Base-by-base conservation (phyloP, 2,888 invertebrate genomes). In the Melieria crassipennis region DNA sequence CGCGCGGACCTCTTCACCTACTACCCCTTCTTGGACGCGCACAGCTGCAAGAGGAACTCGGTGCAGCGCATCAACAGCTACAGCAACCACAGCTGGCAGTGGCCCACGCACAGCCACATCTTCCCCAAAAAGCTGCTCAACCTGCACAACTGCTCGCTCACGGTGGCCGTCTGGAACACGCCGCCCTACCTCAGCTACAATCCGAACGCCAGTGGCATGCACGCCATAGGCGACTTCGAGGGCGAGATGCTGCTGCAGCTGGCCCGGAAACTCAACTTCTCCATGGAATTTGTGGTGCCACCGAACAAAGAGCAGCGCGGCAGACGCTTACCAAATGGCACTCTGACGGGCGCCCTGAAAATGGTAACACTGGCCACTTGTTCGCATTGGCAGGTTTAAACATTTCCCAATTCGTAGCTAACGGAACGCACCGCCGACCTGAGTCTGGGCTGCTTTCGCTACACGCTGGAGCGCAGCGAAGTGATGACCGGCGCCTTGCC, bases 371-470 rank as follows among this genome's bases (percentile, higher is more conserved):
- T 43, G 30, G 13, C 10, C 45, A 43, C 9, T 13, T 46, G 10
- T 47, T 46, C n/a, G 3, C 6, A 7, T 11, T 5, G 0, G 1
- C 13, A 55, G 55, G 7, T 55, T 55, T n/a, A 55, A 55, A 55
- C 11, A 55, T 55, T 50, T 16, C n/a, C 45, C 16, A 5, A 6
- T 10, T 10, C 42, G 3, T 52, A 80, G 81, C 71, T 80, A 4
- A 42, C 73, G 1, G 74, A 77, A 2, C 73, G 74, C 7, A 42
- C 9, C 4, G 79, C 75, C 4, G 77, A 81, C 56, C 30, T 81
- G 0, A 77, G 78, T 65, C 66, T 81, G 63, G 81, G 81, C 5
- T 74, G 76, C 6, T 80, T 78, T 63, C 77, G 79, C n/a, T 78
- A 78, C 16, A 78, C 79, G 0, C 57, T 75, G 47, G 77, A 78